Evolutionary conservation across 2,113 vertebrate species (phyloP).

Genomic region (Leptodactylus fuscus): DNA sequence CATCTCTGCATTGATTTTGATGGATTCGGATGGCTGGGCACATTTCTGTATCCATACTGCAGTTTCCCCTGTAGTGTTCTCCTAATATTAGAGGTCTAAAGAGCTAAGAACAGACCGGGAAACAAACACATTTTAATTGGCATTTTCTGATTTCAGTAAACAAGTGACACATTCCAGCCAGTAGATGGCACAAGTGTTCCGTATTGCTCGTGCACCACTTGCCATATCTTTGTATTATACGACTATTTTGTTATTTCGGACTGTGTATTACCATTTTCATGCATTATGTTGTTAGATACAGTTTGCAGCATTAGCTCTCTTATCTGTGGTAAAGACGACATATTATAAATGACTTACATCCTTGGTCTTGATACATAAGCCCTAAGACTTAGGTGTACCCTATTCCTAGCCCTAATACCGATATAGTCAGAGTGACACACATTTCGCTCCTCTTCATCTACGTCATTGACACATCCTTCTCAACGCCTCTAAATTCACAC

Average conservation of each 20-base stretch:
- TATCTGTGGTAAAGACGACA: not conserved
- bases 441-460: conserved; percentile 12
- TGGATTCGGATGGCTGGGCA: no score
- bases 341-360: not conserved
- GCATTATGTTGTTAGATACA: not conserved
- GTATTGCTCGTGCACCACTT: not conserved
- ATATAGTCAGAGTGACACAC: conserved; percentile 23
- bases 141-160: not conserved
- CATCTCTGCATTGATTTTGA: not conserved
- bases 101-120: not conserved
- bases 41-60: not conserved
- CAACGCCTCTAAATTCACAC: conserved; percentile 13
- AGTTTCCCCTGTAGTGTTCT: not conserved
- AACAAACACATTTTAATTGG: not conserved
- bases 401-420: not conserved
- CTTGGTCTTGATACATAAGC: not conserved
- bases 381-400: not conserved
- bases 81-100: not conserved
- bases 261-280: conserved; percentile 16
- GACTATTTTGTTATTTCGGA: not conserved
- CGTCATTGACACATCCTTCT: conserved; percentile 42
- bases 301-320: not conserved
- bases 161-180: not conserved
- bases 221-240: not conserved
- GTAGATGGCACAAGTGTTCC: conserved; percentile 20